Evolutionary conservation across 1,140 invertebrate genomes (phyloP).

Genomic region (Drosophila orena): DNA sequence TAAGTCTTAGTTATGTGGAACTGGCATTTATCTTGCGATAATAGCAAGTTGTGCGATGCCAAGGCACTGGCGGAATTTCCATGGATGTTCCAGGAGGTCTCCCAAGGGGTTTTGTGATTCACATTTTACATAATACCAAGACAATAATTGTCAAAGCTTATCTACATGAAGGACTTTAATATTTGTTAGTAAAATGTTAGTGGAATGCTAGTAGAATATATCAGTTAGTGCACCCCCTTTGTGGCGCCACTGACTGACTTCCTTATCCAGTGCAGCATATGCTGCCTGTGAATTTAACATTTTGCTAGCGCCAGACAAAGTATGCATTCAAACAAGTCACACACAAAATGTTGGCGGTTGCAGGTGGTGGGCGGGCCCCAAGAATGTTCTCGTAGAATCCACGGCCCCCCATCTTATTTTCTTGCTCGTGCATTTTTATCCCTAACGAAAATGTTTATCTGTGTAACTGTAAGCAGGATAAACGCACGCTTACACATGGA

Average conservation of each 20-base stretch:
- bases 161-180: too few species aligned
- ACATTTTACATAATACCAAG: too few species aligned
- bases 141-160: neutral
- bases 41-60: conserved; percentile 69
- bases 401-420: conserved; percentile 14
- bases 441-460: conserved; percentile 71
- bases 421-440: conserved; percentile 37
- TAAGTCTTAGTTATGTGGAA: conserved; percentile 76
- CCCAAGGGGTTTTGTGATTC: neutral
- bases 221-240: conserved; percentile 1
- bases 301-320: conserved; percentile 56
- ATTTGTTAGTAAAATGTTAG: too few species aligned
- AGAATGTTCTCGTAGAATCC: conserved; percentile 25
- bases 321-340: conserved; percentile 63
- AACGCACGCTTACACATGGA: conserved; percentile 50
- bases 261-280: conserved; percentile 44
- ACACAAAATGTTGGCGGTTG: conserved; percentile 34
- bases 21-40: conserved; percentile 80
- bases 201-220: neutral
- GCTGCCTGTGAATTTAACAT: conserved; percentile 50
- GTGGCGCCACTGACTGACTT: neutral
- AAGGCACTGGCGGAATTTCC: neutral
- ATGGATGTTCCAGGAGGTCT: neutral
- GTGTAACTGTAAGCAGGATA: conserved; percentile 71
- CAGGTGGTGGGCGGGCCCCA: neutral